Evolutionary conservation across 2,797 vertebrate species (phyloP), one percentile per base, ranked within the genome.

Genomic region (Peromyscus melanophrys): DNA sequence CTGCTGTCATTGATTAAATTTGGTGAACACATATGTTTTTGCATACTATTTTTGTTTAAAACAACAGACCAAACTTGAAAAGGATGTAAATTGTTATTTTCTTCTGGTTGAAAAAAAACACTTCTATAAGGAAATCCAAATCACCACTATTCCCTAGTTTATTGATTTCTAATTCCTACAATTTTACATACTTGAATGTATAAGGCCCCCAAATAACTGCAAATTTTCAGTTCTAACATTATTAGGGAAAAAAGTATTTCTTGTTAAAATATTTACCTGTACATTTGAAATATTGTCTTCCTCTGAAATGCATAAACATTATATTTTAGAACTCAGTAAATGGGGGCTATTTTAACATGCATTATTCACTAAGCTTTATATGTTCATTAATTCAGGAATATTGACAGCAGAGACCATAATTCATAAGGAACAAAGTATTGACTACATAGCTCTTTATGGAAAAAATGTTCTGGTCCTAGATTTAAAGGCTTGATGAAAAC

Each of bases 321-420:
- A 7, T 17, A 52, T 93, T 82, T 90, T 89, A 73, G 77, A 97
- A 61, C 40, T 81, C 67, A 87, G 67, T 57, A 91, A 71, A 59
- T 65, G 3, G 63, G 52, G 59, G 4, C 34, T 94, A 93, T 21
- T 21, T 76, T 73, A 89, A 59, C 90, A 37, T 63, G 19, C 29
- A 29, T 75, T 55, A 37, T 89, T 89, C 80, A 2, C 84, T 90
- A 78, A 85, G 1, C 55, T 95, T 78, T 82, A 55, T 59, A 59
- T 81, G 4, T 61, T 69, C 77, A 81, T 82, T 95, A 81, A 69
- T 92, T 92, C 17, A 59, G 49, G 61, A 83, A 16, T 61, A 49
- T 13, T 57, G 73, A 57, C 19, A 52, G 31, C 13, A 78, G 23
- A 88, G 37, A 91, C 4, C 12, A 6, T 5, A 6, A 75, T 9